Conservation (phyloP, 1,140 invertebrate species). For the Caerostris darwini region DNA sequence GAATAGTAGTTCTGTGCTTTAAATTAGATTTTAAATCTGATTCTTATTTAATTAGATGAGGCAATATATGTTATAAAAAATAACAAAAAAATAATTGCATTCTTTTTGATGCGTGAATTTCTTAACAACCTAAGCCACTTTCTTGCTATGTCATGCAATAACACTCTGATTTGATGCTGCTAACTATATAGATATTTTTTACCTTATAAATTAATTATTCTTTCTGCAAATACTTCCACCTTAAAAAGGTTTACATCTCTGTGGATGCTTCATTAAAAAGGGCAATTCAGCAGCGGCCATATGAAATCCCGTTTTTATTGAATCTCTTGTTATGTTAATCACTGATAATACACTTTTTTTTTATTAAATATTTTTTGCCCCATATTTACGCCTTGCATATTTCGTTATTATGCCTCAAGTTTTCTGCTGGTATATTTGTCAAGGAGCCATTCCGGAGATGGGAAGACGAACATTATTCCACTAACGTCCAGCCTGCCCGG, state of each 20-base stretch:
- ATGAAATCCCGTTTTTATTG: constrained; percentile 70
- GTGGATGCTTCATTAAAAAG: constrained; percentile 54
- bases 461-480: constrained; percentile 58
- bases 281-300: background rate
- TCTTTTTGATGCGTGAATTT: background rate
- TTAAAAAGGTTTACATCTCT: constrained; percentile 18
- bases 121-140: background rate
- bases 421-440: constrained; percentile 74
- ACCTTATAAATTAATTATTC: constrained; percentile 27
- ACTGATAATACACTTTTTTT: constrained; percentile 43
- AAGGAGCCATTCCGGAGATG: constrained; percentile 65
- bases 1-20: background rate
- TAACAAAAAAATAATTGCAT: background rate
- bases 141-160: background rate
- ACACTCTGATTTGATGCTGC: background rate
- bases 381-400: constrained; percentile 75
- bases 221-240: constrained; percentile 38
- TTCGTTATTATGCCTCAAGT: constrained; percentile 76
- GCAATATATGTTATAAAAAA: no score
- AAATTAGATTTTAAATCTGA: background rate
- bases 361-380: constrained; percentile 37
- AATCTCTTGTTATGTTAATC: constrained; percentile 64
- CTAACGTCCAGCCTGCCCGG: constrained; percentile 71
- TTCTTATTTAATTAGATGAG: no score
- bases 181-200: background rate